Percentiles rank a stretch among this genome's conserved stretches.
Evolutionary conservation across 2,797 vertebrate genomes (phyloP).

Genomic region (Pristis pectinata): DNA sequence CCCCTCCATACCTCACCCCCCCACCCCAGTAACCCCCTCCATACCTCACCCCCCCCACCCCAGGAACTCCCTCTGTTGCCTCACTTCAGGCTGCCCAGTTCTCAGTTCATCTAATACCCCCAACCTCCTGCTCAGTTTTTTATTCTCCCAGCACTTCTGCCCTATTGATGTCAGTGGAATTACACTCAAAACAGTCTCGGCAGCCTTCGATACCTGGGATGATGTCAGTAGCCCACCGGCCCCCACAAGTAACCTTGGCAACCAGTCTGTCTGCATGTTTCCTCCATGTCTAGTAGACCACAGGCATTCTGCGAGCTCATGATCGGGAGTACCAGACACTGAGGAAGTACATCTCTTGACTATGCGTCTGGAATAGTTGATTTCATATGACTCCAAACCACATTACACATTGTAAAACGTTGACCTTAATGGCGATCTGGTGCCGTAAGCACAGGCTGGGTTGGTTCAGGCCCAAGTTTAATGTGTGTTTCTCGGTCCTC

Average conservation of each 20-base stretch:
- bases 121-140: no score
- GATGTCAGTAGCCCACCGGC: background rate
- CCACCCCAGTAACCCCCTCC: no score
- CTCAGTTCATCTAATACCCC: no score
- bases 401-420: background rate
- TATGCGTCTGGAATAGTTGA: background rate
- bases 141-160: background rate
- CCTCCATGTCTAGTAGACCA: background rate
- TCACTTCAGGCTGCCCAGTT: no score
- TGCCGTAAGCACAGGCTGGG: background rate
- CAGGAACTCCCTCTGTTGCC: no score
- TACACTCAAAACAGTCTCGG: no score
- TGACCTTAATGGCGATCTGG: background rate
- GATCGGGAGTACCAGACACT: background rate
- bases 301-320: background rate
- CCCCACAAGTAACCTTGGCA: slow-evolving; percentile 11
- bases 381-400: slow-evolving; percentile 2
- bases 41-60: no score
- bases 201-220: background rate
- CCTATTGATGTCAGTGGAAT: background rate
- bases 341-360: background rate
- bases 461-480: background rate
- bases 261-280: background rate
- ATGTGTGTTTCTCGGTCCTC: background rate
- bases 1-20: no score